Evolutionary conservation across 2,797 vertebrate species (phyloP), one percentile per base, ranked within the genome.

Genomic region (Muscicapa comitata): DNA sequence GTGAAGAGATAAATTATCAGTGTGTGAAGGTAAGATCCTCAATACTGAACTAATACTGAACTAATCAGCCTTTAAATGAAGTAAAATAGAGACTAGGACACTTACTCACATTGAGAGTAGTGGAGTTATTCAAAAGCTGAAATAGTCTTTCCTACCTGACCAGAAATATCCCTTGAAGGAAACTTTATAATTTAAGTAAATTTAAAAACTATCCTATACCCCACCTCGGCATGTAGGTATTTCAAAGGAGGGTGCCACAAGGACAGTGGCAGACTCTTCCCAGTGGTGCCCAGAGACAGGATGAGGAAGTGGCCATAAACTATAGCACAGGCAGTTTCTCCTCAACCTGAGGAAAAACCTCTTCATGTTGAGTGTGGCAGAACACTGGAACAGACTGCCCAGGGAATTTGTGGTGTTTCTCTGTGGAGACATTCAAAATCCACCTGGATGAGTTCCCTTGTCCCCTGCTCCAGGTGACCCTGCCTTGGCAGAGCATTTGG

Each of bases 381-480:
- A 65, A 9, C n/a, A 38, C 11, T 43, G 58, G 23, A 43, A 51
- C 11, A 65, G 13, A n/a, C 38, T 65, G 16, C 24, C 19, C n/a
- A 79, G 24, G 16, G 43, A 71, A 15, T 5, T 5, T 43, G 42
- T 48, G 42, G 21, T 26, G 26, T 18, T 25, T 17, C 10, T 50
- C n/a, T 50, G 37, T 57, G 26, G 10, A n/a, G 16, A 43, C 26
- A n/a, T 37, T 57, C 10, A 78, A 63, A 57, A 28, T 21, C 15
- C 42, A 55, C 2, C 7, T 17, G 43, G 11, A 24, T 1, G 0
- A 6, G 19, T 13, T 48, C n/a, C 42, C 37, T 16, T 26, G 20
- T 55, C 35, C 42, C 7, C 10, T 48, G 20, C 8, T 50, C 15
- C 28, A 40, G 17, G 35, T 50, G 75, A 57, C 19, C 13, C 43